A percentile compares a stretch with the other conserved stretches of the same genome.
Evolutionary conservation across 2,113 vertebrate species (phyloP).

Genomic region (Noturus placidus): DNA sequence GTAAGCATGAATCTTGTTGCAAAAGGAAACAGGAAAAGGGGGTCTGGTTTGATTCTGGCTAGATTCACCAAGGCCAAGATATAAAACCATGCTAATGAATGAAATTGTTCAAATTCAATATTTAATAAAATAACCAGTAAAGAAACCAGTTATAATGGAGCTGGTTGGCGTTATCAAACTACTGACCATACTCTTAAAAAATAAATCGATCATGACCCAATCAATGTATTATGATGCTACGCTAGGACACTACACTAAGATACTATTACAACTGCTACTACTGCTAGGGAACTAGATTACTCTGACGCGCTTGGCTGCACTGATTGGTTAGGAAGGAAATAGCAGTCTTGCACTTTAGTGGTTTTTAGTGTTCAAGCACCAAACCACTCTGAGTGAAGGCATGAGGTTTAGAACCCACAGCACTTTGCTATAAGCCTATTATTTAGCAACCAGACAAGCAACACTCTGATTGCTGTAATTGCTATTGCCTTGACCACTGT

Average conservation of each 20-base stretch:
- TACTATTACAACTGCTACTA: not conserved
- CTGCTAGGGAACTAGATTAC: not conserved
- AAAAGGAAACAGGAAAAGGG: not conserved
- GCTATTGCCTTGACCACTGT: constrained; percentile 7
- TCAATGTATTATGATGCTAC: not conserved
- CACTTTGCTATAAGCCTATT: not conserved
- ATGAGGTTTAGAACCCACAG: constrained; percentile 24
- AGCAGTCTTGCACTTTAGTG: not conserved
- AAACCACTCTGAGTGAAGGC: constrained; percentile 1
- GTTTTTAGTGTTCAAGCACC: not conserved
- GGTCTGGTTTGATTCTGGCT: not conserved
- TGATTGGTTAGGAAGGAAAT: not conserved
- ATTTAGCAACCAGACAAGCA: constrained; percentile 14
- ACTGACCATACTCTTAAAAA: not conserved
- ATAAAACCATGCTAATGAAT: not conserved
- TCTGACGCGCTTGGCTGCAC: not conserved
- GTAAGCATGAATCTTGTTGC: not conserved
- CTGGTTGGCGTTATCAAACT: no score
- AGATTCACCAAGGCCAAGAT: not conserved
- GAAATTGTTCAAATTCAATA: not conserved
- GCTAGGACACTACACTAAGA: not conserved
- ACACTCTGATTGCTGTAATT: not conserved
- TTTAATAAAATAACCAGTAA: not conserved
- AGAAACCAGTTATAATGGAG: not conserved
- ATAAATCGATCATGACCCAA: not conserved